These are phyloP conservation scores for Mantis religiosa DNA, from an alignment of 2,888 invertebrate genomes.

Conservation along the genomic window DNA sequence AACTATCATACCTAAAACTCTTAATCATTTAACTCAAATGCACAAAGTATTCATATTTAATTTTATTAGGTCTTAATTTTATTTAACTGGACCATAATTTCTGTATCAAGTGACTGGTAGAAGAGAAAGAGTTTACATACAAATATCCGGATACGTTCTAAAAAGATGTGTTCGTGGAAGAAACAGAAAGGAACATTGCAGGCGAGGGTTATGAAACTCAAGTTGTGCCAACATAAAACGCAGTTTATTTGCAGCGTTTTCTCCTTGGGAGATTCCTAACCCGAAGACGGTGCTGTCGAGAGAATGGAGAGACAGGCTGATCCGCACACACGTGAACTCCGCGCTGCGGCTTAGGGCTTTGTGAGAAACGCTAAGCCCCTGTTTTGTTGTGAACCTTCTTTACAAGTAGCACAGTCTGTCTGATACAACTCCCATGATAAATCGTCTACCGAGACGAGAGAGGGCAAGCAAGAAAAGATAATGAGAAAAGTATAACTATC, in stretches of 20 bases:
- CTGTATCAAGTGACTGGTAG: too few relatives aligned
- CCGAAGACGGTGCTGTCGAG: not conserved
- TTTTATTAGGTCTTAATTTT: too few relatives aligned
- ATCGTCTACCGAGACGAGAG: not conserved
- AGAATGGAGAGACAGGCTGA: too few relatives aligned
- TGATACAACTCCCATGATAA: not conserved
- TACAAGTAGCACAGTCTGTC: not conserved
- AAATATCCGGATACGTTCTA: too few relatives aligned
- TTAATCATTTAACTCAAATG: too few relatives aligned
- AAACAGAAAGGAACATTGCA: not conserved
- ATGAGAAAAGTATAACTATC: too few relatives aligned
- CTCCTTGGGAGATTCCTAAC: not conserved
- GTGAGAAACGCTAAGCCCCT: not conserved
- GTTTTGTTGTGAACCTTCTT: not conserved
- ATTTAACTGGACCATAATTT: too few relatives aligned
- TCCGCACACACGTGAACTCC: not conserved
- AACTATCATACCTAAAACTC: too few relatives aligned
- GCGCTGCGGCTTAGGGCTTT: not conserved
- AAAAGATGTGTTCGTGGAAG: too few relatives aligned
- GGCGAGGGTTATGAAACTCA: not conserved
- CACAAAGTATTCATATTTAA: too few relatives aligned
- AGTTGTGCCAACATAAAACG: not conserved
- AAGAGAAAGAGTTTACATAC: too few relatives aligned
- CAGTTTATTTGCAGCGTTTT: not conserved
- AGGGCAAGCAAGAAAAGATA: too few relatives aligned